Percentiles rank a stretch among this genome's conserved stretches.
phyloP scores from a whole-genome alignment of 2,113 vertebrate genomes.

The Acrocephalus arundinaceus region DNA sequence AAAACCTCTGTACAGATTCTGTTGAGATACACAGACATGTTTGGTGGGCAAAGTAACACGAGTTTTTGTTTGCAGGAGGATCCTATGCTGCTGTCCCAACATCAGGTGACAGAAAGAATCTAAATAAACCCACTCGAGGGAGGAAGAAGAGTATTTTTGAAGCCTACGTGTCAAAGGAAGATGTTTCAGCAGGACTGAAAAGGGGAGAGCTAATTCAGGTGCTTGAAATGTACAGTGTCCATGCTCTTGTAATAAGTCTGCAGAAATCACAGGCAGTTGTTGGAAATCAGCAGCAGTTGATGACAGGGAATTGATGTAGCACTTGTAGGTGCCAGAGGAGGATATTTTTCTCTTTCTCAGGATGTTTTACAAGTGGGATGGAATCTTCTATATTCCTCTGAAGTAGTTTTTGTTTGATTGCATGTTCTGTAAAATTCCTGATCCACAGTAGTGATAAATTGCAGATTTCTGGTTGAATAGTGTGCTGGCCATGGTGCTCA shows the following conservation, averaged over 20 bases:
- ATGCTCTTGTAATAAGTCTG: not conserved
- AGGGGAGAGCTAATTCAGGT: conserved; percentile 92
- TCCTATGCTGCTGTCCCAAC: conserved; percentile 51
- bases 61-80: conserved; percentile 73
- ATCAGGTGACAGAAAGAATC: conserved; percentile 76
- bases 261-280: not conserved
- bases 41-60: not conserved
- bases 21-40: not conserved
- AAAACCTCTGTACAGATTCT: not conserved
- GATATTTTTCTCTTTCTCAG: not conserved
- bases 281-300: not conserved
- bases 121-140: conserved; percentile 75
- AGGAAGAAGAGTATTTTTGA: conserved; percentile 89
- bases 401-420: not conserved
- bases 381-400: not conserved
- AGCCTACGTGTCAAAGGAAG: conserved; percentile 83
- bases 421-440: not conserved
- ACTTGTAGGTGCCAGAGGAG: not conserved
- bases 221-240: not conserved
- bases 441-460: not conserved
- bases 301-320: not conserved
- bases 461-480: not conserved
- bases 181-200: conserved; percentile 89
- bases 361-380: not conserved
- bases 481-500: not conserved